These are phyloP conservation scores for human DNA, from an alignment of 2,113 vertebrate genomes.

Conservation along the genomic window GRCh38 chr9:83364501-83365000, in stretches of 20 bases:
- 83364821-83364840: neutral
- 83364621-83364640: neutral
- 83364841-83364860: neutral
- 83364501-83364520: too few species aligned
- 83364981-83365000: neutral
- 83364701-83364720: neutral
- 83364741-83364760: constrained; percentile 14
- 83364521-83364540: too few species aligned
- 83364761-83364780: constrained; percentile 25
- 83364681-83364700: neutral
- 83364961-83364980: neutral
- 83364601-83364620: neutral
- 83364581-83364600: constrained; percentile 3
- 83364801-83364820: neutral
- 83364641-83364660: neutral
- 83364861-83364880: neutral
- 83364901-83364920: neutral
- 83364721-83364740: neutral
- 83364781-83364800: neutral
- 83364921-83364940: constrained; percentile 21
- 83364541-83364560: too few species aligned
- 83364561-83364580: neutral
- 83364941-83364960: neutral
- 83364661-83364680: neutral
- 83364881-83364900: neutral